Percentiles rank a stretch among this genome's conserved stretches.
phyloP scores from a whole-genome alignment of 2,797 vertebrate species.

The Lerista edwardsae region DNA sequence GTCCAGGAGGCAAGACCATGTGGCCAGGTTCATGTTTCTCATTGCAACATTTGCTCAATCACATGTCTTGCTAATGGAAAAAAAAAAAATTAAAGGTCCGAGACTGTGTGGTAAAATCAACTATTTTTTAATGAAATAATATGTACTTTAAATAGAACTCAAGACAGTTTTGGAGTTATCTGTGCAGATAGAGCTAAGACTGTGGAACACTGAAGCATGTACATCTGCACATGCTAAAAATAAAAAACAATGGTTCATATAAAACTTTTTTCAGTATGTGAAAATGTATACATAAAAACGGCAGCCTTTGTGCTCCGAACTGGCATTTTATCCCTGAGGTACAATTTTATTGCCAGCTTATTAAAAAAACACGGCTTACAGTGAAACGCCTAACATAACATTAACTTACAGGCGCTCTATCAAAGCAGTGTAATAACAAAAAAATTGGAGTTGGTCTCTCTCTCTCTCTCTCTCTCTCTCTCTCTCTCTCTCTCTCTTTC shows the following conservation, averaged over 20 bases:
- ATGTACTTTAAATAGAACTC: constrained; percentile 13
- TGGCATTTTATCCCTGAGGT: constrained; percentile 67
- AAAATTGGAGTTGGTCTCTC: constrained; percentile 50
- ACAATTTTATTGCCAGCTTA: constrained; percentile 68
- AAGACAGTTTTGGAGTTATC: constrained; percentile 6
- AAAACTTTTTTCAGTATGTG: constrained; percentile 40
- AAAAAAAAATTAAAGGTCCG: constrained; percentile 41
- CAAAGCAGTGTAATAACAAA: constrained; percentile 60
- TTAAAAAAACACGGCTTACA: constrained; percentile 68
- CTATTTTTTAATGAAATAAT: not conserved
- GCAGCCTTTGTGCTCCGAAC: constrained; percentile 58
- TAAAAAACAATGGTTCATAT: constrained; percentile 30
- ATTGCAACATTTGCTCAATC: constrained; percentile 32
- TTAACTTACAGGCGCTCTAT: constrained; percentile 55
- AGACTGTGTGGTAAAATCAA: constrained; percentile 16
- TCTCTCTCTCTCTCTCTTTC: constrained; percentile 2
- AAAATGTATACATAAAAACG: constrained; percentile 68
- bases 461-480: constrained; percentile 3
- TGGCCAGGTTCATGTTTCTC: constrained; percentile 40
- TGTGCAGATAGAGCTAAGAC: not conserved
- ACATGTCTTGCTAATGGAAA: constrained; percentile 21
- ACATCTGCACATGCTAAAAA: constrained; percentile 44
- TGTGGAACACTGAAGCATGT: not conserved
- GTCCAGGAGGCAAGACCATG: not conserved
- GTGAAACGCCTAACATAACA: constrained; percentile 71